A percentile compares a stretch with the other conserved stretches of the same genome.
Conservation (phyloP, 2,888 invertebrate species). For the Caenorhabditis panamensis region DNA sequence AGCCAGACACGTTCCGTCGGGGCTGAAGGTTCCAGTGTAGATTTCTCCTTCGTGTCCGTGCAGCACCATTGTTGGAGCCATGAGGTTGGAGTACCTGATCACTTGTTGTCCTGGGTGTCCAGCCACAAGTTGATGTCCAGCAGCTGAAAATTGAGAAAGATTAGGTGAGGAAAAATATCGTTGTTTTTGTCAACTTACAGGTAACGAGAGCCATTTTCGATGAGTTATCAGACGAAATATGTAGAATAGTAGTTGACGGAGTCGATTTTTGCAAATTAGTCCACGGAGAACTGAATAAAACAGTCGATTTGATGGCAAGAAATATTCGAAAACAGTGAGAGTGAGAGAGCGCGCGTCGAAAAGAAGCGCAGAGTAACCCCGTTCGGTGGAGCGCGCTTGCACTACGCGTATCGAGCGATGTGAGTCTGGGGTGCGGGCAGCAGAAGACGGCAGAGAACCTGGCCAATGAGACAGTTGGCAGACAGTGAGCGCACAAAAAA, state of each 20-base stretch:
- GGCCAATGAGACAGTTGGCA: not conserved
- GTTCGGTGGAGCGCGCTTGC: constrained; percentile 24
- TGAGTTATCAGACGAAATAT: not conserved
- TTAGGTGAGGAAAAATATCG: not conserved
- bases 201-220: constrained; percentile 43
- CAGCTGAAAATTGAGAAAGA: constrained; percentile 25
- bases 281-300: not conserved
- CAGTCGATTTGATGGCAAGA: not conserved
- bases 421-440: not conserved
- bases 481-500: not conserved
- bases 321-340: constrained; percentile 10
- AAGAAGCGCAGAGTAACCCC: not conserved
- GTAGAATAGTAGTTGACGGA: not conserved
- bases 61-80: constrained; percentile 82
- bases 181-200: constrained; percentile 24
- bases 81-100: constrained; percentile 35
- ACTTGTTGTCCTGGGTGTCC: constrained; percentile 12
- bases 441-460: not conserved
- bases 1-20: constrained; percentile 94
- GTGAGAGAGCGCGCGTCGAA: not conserved
- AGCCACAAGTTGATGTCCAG: constrained; percentile 37
- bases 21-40: constrained; percentile 93
- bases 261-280: not conserved
- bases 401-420: not conserved
- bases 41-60: constrained; percentile 97